phyloP scores from a whole-genome alignment of 1,140 invertebrate genomes.

The Dinothrombium tinctorium region DNA sequence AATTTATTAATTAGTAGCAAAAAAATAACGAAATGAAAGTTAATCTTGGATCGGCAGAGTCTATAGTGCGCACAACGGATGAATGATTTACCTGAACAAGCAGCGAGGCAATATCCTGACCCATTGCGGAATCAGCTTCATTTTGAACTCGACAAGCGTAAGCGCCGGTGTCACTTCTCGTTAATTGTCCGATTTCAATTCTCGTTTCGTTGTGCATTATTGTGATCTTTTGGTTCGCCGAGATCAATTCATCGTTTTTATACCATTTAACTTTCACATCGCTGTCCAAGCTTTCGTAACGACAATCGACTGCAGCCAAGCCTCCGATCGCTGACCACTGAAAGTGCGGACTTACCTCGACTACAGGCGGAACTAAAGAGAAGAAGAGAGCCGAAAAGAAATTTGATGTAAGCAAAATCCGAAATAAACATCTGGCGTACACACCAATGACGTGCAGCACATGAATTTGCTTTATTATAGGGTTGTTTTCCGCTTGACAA shows the following conservation, averaged over 20 bases:
- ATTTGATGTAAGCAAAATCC: neutral
- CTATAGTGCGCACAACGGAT: no score
- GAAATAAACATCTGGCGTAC: conserved; percentile 19
- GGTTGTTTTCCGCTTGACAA: conserved; percentile 45
- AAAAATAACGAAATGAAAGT: neutral
- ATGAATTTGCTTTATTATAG: conserved; percentile 48
- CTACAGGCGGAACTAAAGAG: conserved; percentile 18
- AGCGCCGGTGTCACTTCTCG: conserved; percentile 9
- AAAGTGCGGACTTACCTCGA: conserved; percentile 12
- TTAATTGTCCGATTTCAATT: conserved; percentile 5
- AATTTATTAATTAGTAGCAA: neutral
- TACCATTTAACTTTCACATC: conserved; percentile 37
- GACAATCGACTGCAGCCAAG: conserved; percentile 5
- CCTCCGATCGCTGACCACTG: conserved; percentile 10
- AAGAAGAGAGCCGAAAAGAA: neutral
- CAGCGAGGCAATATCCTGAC: conserved; percentile 8
- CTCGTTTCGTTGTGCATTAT: conserved; percentile 8
- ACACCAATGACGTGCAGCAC: conserved; percentile 48
- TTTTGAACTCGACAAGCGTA: conserved; percentile 3
- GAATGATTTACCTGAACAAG: conserved; percentile 3
- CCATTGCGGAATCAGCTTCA: conserved; percentile 2
- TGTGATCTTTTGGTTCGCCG: conserved; percentile 11
- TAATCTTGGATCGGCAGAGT: neutral
- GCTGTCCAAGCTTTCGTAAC: conserved; percentile 31
- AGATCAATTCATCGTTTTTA: conserved; percentile 42